phyloP scores from a whole-genome alignment of 2,797 vertebrate genomes.

The Hippopotamyrus pictus region DNA sequence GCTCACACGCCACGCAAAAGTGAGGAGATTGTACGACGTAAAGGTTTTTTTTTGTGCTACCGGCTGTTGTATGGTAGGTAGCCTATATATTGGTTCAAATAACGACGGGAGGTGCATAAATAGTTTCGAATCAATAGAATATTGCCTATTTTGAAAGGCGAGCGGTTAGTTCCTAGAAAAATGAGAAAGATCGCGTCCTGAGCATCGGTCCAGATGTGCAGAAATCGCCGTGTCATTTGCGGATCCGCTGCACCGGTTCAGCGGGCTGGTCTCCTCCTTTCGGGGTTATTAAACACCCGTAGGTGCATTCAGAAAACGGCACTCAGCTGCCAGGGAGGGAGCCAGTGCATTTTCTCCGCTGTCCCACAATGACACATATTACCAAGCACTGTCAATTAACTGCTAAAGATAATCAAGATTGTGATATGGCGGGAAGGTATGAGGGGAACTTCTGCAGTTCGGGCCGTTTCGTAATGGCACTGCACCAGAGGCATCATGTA shows the following conservation, averaged over 20 bases:
- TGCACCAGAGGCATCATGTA: not conserved
- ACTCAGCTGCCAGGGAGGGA: too few relatives aligned
- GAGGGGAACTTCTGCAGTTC: not conserved
- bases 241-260: not conserved
- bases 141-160: not conserved
- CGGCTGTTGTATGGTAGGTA: not conserved
- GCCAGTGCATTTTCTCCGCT: not conserved
- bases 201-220: not conserved
- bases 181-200: not conserved
- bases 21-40: not conserved
- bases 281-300: not conserved
- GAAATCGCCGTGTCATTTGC: constrained; percentile 14
- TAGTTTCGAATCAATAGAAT: constrained; percentile 1
- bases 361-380: not conserved
- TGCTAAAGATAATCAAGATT: not conserved
- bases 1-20: not conserved
- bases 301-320: not conserved
- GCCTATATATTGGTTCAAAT: not conserved
- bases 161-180: not conserved
- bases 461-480: not conserved
- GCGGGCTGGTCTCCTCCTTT: not conserved
- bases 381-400: not conserved
- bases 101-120: not conserved
- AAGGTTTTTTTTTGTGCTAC: not conserved
- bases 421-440: not conserved